Percentiles rank a stretch among this genome's conserved stretches.
Conservation (phyloP, 2,888 invertebrate species). For the Drosophila fungiperda region DNA sequence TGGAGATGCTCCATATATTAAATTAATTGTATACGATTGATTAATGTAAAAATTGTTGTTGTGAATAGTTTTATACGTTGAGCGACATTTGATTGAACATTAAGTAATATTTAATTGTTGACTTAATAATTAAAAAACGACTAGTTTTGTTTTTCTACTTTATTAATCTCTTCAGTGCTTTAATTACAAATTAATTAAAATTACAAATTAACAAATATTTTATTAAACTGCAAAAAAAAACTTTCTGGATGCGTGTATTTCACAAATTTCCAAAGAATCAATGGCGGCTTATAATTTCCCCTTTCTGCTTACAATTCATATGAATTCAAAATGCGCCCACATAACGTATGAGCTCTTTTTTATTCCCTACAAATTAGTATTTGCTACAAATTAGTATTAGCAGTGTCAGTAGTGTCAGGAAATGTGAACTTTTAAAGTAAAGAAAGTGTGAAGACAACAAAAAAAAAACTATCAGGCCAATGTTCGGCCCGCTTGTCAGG, state of each 20-base stretch:
- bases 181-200: neutral
- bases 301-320: neutral
- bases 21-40: neutral
- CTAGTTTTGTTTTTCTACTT: neutral
- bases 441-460: too few species aligned
- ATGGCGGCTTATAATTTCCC: neutral
- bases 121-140: neutral
- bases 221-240: neutral
- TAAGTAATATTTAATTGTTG: neutral
- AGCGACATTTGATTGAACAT: neutral
- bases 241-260: neutral
- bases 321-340: neutral
- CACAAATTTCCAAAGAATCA: too few species aligned
- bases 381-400: neutral
- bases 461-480: constrained; percentile 20
- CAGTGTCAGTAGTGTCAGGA: too few species aligned
- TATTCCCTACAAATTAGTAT: constrained; percentile 1
- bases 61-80: too few species aligned
- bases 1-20: neutral
- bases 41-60: neutral
- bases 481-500: constrained; percentile 63
- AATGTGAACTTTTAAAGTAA: too few species aligned
- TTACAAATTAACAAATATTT: neutral
- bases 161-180: neutral
- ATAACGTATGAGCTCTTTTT: constrained; percentile 33